Evolutionary conservation across 1,140 invertebrate species (phyloP), one percentile per base, ranked within the genome.

Genomic region (Sarcophaga peregrina): DNA sequence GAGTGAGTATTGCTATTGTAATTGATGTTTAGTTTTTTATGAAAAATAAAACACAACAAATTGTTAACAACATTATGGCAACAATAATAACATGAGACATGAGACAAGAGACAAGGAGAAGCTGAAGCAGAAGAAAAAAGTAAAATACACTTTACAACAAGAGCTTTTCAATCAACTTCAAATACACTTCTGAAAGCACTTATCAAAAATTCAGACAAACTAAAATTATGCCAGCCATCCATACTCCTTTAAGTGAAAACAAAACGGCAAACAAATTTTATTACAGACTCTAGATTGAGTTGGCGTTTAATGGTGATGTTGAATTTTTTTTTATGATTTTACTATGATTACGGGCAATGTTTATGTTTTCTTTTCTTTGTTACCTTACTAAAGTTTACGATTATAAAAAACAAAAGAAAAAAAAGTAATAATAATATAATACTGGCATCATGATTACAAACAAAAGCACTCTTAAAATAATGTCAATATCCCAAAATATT

Each of bases 101-200:
- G 25, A 37, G 25, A 37, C 25, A 37, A 2, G 25, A 37, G 25
- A 37, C 25, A 37, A 37, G 25, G 25, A 37, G 50, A 9, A 52
- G 50, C 50, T 1, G 50, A 10, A 52, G 13, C 48, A 50, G 48
- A 6, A 52, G 5, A 68, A 25, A 8, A 68, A 37, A 37, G 4
- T 37, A 37, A 37, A 68, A 68, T 68, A n/a, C 62, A 68, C 62
- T 68, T 68, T 68, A 68, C 62, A 9, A 68, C n/a, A 68, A 68
- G 17, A 20, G 62, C 62, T 68, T 68, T 68, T 68, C 62, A 68
- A 68, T 68, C 62, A 68, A 68, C 62, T 68, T 68, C 17, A 68
- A 68, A 68, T 17, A 25, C 62, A 20, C 62, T 25, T 68, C 62
- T 20, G 10, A 68, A 68, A 68, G 62, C 62, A 68, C 62, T 68